Percentiles rank a stretch among this genome's conserved stretches.
Evolutionary conservation across 2,797 vertebrate species (phyloP).

Genomic region (Odontamblyopus rebecca): DNA sequence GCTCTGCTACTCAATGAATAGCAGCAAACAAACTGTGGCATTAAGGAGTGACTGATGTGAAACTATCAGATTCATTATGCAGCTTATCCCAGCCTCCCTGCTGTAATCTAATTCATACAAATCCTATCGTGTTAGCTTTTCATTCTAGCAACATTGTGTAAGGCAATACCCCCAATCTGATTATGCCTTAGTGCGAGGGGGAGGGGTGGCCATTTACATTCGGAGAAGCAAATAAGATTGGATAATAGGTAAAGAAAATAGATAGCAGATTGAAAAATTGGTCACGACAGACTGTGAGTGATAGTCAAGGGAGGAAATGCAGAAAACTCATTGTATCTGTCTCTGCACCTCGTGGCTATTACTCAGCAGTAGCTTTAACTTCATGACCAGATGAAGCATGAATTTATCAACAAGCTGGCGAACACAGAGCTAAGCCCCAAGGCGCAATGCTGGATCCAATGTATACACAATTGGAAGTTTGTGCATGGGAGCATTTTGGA

Average conservation of each 20-base stretch:
- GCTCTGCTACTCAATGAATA: slow-evolving; percentile 56
- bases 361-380: slow-evolving; percentile 47
- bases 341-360: slow-evolving; percentile 58
- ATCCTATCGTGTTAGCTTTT: slow-evolving; percentile 79
- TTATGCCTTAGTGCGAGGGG: slow-evolving; percentile 60
- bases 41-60: slow-evolving; percentile 75
- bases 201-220: slow-evolving; percentile 70
- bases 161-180: slow-evolving; percentile 78
- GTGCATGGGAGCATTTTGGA: slow-evolving; percentile 20
- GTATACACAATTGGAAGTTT: slow-evolving; percentile 32
- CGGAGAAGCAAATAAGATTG: slow-evolving; percentile 65
- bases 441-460: slow-evolving; percentile 31
- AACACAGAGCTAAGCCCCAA: slow-evolving; percentile 44
- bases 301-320: slow-evolving; percentile 50
- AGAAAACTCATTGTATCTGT: slow-evolving; percentile 55
- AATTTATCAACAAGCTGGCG: slow-evolving; percentile 49
- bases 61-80: slow-evolving; percentile 77
- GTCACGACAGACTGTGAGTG: slow-evolving; percentile 58
- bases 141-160: slow-evolving; percentile 71
- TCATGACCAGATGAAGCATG: slow-evolving; percentile 46
- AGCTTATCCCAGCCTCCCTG: slow-evolving; percentile 62
- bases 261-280: slow-evolving; percentile 62
- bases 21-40: slow-evolving; percentile 66
- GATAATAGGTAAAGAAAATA: slow-evolving; percentile 69
- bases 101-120: slow-evolving; percentile 76